phyloP scores from a whole-genome alignment of 2,113 vertebrate species.

The Melanerpes aurifrons region DNA sequence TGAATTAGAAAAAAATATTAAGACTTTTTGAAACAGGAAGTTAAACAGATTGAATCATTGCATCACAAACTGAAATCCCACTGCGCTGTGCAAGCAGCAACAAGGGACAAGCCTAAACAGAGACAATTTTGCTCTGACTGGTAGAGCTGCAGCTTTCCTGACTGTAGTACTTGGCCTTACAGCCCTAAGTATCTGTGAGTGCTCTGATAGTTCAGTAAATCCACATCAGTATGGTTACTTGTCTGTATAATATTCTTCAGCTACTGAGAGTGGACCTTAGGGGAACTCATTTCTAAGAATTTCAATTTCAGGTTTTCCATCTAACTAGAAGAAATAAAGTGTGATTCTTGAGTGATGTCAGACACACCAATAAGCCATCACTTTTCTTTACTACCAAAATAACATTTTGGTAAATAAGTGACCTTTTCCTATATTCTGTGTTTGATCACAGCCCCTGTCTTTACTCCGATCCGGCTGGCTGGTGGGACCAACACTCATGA shows the following conservation, averaged over 20 bases:
- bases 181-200: neutral
- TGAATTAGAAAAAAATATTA: neutral
- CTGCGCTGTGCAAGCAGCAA: neutral
- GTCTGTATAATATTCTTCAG: neutral
- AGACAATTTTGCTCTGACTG: neutral
- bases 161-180: neutral
- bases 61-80: neutral
- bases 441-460: slow-evolving; percentile 66
- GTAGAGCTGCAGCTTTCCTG: neutral
- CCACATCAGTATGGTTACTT: neutral
- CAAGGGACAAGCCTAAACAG: neutral
- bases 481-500: slow-evolving; percentile 80
- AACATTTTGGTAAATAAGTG: neutral
- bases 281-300: neutral
- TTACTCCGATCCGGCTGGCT: slow-evolving; percentile 82
- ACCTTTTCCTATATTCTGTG: neutral
- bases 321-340: neutral
- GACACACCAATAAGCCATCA: neutral
- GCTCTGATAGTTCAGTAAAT: neutral
- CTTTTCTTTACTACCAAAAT: neutral
- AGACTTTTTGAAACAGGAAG: neutral
- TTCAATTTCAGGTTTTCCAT: neutral
- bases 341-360: neutral
- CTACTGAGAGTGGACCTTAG: neutral
- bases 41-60: neutral